These are phyloP conservation scores for Lucinisca nassula DNA, from an alignment of 2,888 invertebrate genomes.

Conservation along the genomic window DNA sequence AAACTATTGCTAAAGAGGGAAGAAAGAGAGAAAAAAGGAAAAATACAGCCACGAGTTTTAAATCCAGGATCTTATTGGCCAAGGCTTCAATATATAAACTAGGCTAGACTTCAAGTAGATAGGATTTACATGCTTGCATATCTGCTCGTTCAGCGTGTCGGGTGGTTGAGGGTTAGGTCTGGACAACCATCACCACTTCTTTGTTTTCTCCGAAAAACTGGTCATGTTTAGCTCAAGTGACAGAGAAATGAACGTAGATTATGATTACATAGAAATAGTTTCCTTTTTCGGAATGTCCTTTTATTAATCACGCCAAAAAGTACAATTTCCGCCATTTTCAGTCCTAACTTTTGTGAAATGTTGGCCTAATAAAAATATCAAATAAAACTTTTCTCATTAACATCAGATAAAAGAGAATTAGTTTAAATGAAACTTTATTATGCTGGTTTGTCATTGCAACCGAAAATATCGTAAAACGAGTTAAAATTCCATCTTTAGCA, in stretches of 20 bases:
- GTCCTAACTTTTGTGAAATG: background rate
- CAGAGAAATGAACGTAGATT: background rate
- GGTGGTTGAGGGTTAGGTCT: background rate
- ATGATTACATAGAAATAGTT: background rate
- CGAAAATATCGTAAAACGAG: no score
- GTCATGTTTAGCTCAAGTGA: background rate
- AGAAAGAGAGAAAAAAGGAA: no score
- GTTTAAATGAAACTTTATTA: no score
- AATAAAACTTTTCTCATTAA: background rate
- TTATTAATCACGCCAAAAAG: background rate
- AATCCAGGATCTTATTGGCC: slow-evolving; percentile 5
- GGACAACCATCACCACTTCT: background rate
- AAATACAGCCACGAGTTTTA: background rate
- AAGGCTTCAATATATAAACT: background rate
- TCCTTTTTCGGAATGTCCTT: background rate
- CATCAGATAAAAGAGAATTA: no score
- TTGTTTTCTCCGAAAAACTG: background rate
- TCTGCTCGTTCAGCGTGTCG: slow-evolving; percentile 10
- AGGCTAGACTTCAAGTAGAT: background rate
- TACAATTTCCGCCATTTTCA: background rate
- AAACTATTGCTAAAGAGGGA: no score
- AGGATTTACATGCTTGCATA: background rate
- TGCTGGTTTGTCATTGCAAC: no score
- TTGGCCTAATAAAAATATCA: background rate
- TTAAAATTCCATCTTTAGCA: no score